Conservation (phyloP, 2,888 invertebrate species). For the Pseudococcus longispinus region DNA sequence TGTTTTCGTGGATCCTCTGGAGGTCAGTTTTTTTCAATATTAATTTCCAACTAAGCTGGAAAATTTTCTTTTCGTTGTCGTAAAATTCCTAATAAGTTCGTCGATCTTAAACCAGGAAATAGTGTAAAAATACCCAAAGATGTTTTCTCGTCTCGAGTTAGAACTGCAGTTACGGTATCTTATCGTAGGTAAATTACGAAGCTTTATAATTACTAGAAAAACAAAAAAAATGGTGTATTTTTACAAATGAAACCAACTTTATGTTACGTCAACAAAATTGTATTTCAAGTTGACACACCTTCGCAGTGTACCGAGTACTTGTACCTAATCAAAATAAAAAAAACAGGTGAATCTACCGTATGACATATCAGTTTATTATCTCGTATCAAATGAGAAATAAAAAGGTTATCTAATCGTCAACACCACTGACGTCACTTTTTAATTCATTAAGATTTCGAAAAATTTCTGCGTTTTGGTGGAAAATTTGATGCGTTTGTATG, state of each 20-base stretch:
- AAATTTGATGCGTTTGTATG: neutral
- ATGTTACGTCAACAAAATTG: neutral
- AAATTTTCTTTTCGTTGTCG: neutral
- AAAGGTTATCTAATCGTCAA: neutral
- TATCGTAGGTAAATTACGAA: neutral
- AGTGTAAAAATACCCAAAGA: neutral
- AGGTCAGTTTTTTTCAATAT: neutral
- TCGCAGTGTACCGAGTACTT: neutral
- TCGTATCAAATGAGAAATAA: neutral
- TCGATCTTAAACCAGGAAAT: neutral
- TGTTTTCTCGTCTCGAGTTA: neutral
- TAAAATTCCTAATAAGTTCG: neutral
- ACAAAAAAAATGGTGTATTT: neutral
- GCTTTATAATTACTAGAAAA: neutral
- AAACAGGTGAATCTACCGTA: neutral
- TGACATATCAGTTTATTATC: neutral
- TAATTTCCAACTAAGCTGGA: neutral
- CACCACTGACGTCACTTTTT: neutral
- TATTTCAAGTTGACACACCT: conserved; percentile 9
- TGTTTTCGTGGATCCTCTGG: neutral
- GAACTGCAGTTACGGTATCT: neutral
- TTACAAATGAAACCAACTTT: neutral
- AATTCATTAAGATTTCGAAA: neutral
- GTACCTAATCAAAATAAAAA: neutral
- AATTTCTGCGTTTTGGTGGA: neutral